Evolutionary conservation across 2,888 invertebrate genomes (phyloP).

Genomic region (Molanna angustata): DNA sequence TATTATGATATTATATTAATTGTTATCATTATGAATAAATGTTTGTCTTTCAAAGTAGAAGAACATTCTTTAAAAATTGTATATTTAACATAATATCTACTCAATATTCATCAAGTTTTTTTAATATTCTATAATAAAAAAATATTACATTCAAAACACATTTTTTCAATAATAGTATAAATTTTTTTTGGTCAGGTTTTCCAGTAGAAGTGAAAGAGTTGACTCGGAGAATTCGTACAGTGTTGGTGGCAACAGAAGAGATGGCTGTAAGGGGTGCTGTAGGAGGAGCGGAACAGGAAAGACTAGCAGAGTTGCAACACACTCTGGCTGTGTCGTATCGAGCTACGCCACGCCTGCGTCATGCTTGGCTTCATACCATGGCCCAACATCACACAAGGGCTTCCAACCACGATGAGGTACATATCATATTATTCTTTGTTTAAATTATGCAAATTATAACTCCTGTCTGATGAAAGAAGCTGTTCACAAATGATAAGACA

Average conservation of each 20-base stretch:
- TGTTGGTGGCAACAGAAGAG: slow-evolving; percentile 91
- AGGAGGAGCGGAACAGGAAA: slow-evolving; percentile 90
- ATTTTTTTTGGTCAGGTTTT: slow-evolving; percentile 57
- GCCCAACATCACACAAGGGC: slow-evolving; percentile 81
- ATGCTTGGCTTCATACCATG: slow-evolving; percentile 95
- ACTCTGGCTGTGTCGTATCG: slow-evolving; percentile 91
- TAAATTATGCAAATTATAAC: no score
- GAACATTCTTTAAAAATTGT: no score
- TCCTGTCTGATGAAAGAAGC: no score
- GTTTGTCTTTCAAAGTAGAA: no score
- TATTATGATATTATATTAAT: no score
- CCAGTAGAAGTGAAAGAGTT: slow-evolving; percentile 90
- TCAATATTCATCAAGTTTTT: neutral
- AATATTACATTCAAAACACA: neutral
- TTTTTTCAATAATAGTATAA: neutral
- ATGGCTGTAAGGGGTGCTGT: slow-evolving; percentile 87
- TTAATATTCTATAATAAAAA: neutral
- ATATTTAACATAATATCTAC: neutral
- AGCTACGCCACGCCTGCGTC: slow-evolving; percentile 89
- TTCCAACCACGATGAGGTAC: slow-evolving; percentile 86
- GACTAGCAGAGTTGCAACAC: slow-evolving; percentile 86
- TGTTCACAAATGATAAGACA: no score
- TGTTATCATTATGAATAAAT: no score
- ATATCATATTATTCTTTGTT: no score
- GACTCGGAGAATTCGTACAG: slow-evolving; percentile 89